phyloP scores from a whole-genome alignment of 2,113 vertebrate genomes.

The Electrona antarctica region DNA sequence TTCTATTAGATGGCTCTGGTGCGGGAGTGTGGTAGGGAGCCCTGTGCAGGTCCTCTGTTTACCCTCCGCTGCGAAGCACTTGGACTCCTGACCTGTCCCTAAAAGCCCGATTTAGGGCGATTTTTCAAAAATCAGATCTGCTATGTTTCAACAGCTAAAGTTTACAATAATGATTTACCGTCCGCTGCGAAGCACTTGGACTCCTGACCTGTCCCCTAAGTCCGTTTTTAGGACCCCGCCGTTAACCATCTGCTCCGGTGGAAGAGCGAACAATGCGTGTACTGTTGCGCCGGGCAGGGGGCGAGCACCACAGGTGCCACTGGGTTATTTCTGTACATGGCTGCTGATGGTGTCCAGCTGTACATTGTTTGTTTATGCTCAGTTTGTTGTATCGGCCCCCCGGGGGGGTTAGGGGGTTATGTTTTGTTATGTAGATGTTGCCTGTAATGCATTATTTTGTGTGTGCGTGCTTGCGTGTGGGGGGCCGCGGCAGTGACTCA shows the following conservation, averaged over 20 bases:
- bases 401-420: slow-evolving; percentile 7
- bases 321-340: slow-evolving; percentile 41
- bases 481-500: no score
- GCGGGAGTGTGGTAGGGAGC: no score
- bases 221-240: slow-evolving; percentile 21
- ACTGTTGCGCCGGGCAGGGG: slow-evolving; percentile 43
- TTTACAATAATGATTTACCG: slow-evolving; percentile 18
- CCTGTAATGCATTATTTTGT: neutral
- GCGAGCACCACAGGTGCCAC: slow-evolving; percentile 41
- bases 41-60: neutral
- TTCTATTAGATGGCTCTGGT: no score
- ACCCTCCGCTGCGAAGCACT: slow-evolving; percentile 17
- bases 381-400: slow-evolving; percentile 16
- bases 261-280: slow-evolving; percentile 55
- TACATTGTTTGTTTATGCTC: slow-evolving; percentile 40
- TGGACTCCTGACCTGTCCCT: slow-evolving; percentile 43
- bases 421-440: slow-evolving; percentile 33
- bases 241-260: slow-evolving; percentile 53
- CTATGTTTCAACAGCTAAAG: no score
- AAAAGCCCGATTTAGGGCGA: neutral
- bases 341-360: slow-evolving; percentile 59
- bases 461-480: neutral
- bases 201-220: slow-evolving; percentile 37
- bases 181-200: slow-evolving; percentile 21
- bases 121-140: no score